These are phyloP conservation scores for Gorsachius magnificus DNA, from an alignment of 2,797 vertebrate genomes.

Conservation along the genomic window DNA sequence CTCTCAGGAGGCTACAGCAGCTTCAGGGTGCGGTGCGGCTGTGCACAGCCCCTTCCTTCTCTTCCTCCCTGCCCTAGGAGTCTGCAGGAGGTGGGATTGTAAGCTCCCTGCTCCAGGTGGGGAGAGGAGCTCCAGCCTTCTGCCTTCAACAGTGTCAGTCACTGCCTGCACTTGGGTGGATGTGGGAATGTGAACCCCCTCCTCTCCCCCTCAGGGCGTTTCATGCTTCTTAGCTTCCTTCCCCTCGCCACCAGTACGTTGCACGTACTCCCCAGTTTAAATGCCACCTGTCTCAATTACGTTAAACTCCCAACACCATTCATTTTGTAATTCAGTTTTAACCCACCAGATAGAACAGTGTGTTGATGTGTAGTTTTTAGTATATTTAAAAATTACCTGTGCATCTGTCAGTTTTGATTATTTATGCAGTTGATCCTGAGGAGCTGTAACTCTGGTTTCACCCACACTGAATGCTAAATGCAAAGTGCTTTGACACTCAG, in stretches of 20 bases:
- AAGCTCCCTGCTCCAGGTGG: neutral
- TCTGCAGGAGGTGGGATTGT: neutral
- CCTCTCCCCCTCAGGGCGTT: neutral
- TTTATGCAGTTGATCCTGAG: neutral
- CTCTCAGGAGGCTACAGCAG: neutral
- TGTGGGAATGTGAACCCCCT: neutral
- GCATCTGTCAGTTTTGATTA: neutral
- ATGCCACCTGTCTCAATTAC: neutral
- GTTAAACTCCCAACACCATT: neutral
- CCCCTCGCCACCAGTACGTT: neutral
- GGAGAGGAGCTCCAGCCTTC: neutral
- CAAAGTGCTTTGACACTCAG: neutral
- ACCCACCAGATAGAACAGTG: neutral
- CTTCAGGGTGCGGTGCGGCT: neutral
- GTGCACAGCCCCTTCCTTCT: neutral
- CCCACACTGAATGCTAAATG: neutral
- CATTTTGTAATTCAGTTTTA: neutral
- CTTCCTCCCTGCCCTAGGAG: neutral
- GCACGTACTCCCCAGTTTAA: neutral
- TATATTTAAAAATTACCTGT: neutral
- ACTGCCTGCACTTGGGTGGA: neutral
- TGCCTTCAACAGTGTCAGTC: neutral
- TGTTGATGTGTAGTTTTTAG: neutral
- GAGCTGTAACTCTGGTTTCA: conserved; percentile 14
- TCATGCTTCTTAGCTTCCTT: neutral